These are phyloP conservation scores for Gorsachius magnificus DNA, from an alignment of 2,797 vertebrate species.

Conservation along the genomic window DNA sequence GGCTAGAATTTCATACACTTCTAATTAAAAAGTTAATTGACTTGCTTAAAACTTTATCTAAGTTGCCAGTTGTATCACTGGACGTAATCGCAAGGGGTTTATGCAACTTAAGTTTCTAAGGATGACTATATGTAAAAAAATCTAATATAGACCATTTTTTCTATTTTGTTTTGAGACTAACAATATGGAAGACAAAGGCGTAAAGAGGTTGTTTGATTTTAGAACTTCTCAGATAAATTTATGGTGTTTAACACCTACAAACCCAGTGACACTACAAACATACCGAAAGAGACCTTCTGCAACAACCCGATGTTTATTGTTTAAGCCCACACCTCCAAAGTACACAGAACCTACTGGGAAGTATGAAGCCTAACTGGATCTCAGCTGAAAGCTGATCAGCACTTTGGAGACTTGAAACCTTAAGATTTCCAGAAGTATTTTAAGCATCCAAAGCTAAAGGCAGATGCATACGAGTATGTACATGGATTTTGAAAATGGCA, in stretches of 20 bases:
- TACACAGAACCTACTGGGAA: neutral
- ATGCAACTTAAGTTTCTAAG: neutral
- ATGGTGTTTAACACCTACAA: neutral
- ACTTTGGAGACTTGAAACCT: neutral
- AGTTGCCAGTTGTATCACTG: neutral
- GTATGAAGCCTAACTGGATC: neutral
- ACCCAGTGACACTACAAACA: neutral
- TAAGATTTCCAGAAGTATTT: neutral
- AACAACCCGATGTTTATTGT: neutral
- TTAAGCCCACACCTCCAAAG: neutral
- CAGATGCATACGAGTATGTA: neutral
- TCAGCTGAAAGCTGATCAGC: neutral
- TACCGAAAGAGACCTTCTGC: rapidly evolving
- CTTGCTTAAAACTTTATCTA: neutral
- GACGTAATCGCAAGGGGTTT: neutral
- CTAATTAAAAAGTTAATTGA: neutral
- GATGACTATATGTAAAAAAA: neutral
- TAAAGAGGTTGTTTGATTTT: neutral
- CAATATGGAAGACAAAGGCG: neutral
- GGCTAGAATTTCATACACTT: neutral
- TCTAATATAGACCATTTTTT: rapidly evolving
- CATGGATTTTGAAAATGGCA: neutral
- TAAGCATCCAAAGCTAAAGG: neutral
- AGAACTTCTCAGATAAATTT: neutral
- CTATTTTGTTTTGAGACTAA: neutral